Evolutionary conservation across 1,140 invertebrate species (phyloP).

Genomic region (Drosophila serrata): DNA sequence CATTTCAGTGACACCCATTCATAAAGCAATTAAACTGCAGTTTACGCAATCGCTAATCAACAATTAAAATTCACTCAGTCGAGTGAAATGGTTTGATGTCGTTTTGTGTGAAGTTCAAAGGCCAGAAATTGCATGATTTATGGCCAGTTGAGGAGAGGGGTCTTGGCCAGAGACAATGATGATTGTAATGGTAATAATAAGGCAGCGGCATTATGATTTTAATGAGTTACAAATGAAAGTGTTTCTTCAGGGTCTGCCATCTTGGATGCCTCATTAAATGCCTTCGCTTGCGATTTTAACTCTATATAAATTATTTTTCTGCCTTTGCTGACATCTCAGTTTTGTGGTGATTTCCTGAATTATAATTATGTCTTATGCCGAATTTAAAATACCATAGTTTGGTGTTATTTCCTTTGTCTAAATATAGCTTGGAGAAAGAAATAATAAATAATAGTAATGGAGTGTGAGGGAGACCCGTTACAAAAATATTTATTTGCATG

Average conservation of each 20-base stretch:
- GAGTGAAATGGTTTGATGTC: conserved; percentile 25
- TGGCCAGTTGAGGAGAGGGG: conserved; percentile 48
- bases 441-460: conserved; percentile 41
- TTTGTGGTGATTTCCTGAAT: conserved; percentile 44
- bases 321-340: conserved; percentile 36
- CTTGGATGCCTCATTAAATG: conserved; percentile 14
- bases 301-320: conserved; percentile 17
- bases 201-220: conserved; percentile 73
- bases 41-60: conserved; percentile 68
- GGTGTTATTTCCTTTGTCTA: conserved; percentile 8
- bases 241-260: conserved; percentile 20
- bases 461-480: conserved; percentile 29
- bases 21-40: conserved; percentile 65
- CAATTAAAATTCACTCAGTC: conserved; percentile 70
- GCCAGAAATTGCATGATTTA: conserved; percentile 65
- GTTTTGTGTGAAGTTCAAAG: conserved; percentile 33
- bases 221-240: conserved; percentile 79
- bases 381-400: conserved; percentile 50
- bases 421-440: conserved; percentile 21
- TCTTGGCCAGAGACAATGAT: conserved; percentile 39
- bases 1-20: conserved; percentile 13
- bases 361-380: conserved; percentile 13
- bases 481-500: conserved; percentile 45
- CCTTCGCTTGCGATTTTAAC: conserved; percentile 27
- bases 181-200: conserved; percentile 48